Conservation (phyloP, 2,113 vertebrate genomes). For the Halcyon malimbica region DNA sequence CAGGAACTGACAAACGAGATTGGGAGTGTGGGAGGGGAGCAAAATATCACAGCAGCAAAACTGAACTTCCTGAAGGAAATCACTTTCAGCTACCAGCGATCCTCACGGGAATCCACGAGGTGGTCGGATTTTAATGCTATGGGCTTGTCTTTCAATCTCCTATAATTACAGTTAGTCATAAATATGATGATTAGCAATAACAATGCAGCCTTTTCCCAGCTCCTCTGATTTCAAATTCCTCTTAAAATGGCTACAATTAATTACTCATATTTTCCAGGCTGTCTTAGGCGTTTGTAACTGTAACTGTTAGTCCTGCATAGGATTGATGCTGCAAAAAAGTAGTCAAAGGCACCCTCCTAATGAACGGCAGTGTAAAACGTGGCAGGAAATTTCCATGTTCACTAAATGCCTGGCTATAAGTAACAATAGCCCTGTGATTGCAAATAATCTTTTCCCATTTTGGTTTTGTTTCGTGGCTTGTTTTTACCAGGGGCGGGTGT, state of each 20-base stretch:
- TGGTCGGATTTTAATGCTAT: background rate
- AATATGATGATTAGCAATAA: slow-evolving; percentile 65
- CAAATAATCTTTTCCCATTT: slow-evolving; percentile 23
- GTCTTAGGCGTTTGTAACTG: background rate
- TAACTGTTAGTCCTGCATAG: background rate
- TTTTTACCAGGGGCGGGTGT: slow-evolving; percentile 8
- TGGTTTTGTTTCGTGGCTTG: slow-evolving; percentile 23
- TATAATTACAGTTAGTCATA: slow-evolving; percentile 57
- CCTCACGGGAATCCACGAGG: background rate
- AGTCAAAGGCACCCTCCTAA: background rate
- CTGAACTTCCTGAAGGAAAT: slow-evolving; percentile 62
- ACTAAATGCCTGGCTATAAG: background rate
- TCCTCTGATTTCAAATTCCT: slow-evolving; percentile 23
- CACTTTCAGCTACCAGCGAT: background rate
- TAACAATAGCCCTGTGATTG: slow-evolving; percentile 1
- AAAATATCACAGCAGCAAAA: slow-evolving; percentile 26
- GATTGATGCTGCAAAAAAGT: background rate
- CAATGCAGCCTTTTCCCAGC: slow-evolving; percentile 39
- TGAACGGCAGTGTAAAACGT: background rate
- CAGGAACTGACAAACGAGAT: slow-evolving; percentile 47
- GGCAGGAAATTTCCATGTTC: slow-evolving; percentile 12
- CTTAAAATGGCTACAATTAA: slow-evolving; percentile 59
- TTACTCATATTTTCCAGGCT: slow-evolving; percentile 52
- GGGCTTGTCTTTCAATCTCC: slow-evolving; percentile 47
- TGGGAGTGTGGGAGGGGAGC: slow-evolving; percentile 45